Evolutionary conservation across 2,797 vertebrate species (phyloP).

Genomic region (Aplochiton taeniatus): DNA sequence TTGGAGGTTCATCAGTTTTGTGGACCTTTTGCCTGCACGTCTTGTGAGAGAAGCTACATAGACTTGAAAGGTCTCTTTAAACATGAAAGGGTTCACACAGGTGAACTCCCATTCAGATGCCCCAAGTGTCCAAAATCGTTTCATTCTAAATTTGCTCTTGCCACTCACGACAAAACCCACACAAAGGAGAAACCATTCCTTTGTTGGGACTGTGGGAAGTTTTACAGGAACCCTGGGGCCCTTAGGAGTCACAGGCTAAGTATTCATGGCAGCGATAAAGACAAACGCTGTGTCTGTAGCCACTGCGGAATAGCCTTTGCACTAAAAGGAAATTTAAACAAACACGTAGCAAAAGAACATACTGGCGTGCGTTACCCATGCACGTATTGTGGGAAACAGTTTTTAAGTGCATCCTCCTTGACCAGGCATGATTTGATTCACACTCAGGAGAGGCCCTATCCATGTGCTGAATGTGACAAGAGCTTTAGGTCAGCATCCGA

Average conservation of each 20-base stretch:
- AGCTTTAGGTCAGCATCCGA: constrained; percentile 1
- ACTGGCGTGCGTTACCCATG: constrained; percentile 9
- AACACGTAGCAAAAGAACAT: background rate
- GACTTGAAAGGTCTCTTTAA: background rate
- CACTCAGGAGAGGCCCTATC: background rate
- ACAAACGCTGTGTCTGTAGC: background rate
- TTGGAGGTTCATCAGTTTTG: constrained; percentile 7
- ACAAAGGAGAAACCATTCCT: constrained; percentile 13
- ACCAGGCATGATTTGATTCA: constrained; percentile 5
- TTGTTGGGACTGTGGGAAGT: constrained; percentile 12
- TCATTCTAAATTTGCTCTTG: background rate
- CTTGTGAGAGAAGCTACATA: background rate
- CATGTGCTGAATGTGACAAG: constrained; percentile 1
- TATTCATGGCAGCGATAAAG: background rate
- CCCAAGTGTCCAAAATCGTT: constrained; percentile 7
- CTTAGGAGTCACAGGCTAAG: constrained; percentile 7
- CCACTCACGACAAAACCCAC: background rate
- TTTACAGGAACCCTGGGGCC: background rate
- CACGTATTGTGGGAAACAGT: constrained; percentile 5
- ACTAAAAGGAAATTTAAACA: background rate
- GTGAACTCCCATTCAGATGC: constrained; percentile 6
- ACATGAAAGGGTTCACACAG: constrained; percentile 15
- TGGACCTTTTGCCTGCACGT: background rate
- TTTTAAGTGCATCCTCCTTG: constrained; percentile 4
- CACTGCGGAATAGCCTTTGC: background rate